These are phyloP conservation scores for Nemoura dubitans DNA, from an alignment of 2,888 invertebrate genomes.

Conservation along the genomic window DNA sequence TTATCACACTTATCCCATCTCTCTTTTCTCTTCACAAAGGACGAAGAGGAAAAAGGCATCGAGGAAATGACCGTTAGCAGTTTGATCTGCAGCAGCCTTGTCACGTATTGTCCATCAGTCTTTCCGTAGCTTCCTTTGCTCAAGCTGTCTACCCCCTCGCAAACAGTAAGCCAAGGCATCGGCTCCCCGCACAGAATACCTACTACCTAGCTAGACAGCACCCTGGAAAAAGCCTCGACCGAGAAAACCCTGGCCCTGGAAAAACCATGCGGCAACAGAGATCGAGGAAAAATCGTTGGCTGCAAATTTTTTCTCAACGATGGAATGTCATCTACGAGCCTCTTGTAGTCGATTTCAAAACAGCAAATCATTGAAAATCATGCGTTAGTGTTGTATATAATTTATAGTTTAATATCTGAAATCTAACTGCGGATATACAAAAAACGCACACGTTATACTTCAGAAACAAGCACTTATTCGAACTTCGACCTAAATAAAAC, in stretches of 20 bases:
- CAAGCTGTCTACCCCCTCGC: constrained; percentile 7
- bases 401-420: too few species aligned
- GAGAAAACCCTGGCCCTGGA: too few species aligned
- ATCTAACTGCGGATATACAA: too few species aligned
- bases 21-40: constrained; percentile 7
- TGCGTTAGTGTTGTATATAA: too few species aligned
- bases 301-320: not conserved
- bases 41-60: constrained; percentile 28
- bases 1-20: constrained; percentile 36
- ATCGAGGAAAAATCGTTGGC: not conserved
- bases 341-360: too few species aligned
- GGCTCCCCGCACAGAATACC: not conserved
- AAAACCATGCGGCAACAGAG: not conserved
- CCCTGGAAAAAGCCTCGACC: too few species aligned
- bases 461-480: too few species aligned
- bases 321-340: not conserved
- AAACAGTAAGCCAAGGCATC: not conserved
- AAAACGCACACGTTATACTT: too few species aligned
- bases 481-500: too few species aligned
- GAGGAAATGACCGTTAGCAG: constrained; percentile 29
- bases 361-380: too few species aligned
- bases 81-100: constrained; percentile 36
- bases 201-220: not conserved
- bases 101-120: constrained; percentile 46
- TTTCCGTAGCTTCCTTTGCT: constrained; percentile 37